Evolutionary conservation across 92 coral and sea anemone genomes (phyloP).

Genomic region (Epizoanthus rinbou): DNA sequence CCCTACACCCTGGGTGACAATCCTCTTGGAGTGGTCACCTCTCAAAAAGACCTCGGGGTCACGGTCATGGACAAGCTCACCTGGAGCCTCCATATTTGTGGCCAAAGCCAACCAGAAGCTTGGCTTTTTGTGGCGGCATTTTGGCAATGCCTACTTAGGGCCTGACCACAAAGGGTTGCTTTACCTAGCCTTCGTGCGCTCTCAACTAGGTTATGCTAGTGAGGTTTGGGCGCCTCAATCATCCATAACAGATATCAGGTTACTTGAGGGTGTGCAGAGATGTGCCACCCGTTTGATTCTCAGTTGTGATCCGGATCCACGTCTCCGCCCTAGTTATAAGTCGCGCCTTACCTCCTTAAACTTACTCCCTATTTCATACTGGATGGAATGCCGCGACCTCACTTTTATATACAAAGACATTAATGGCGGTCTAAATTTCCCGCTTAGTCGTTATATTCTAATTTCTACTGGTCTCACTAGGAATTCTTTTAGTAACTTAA

Average conservation of each 20-base stretch:
- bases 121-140: no score
- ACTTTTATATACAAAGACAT: slow-evolving; percentile 30
- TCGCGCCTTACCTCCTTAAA: slow-evolving; percentile 39
- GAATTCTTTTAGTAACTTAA: background rate
- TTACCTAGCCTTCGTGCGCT: slow-evolving; percentile 59
- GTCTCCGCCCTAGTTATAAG: slow-evolving; percentile 36
- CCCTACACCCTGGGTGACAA: slow-evolving; percentile 36
- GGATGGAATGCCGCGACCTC: slow-evolving; percentile 43
- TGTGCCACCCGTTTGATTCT: slow-evolving; percentile 43
- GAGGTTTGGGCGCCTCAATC: slow-evolving; percentile 48
- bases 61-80: slow-evolving; percentile 38
- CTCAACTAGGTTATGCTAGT: slow-evolving; percentile 52
- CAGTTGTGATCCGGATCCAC: slow-evolving; percentile 19
- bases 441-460: background rate
- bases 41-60: slow-evolving; percentile 51
- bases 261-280: slow-evolving; percentile 41
- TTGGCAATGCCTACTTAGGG: no score
- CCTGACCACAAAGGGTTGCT: no score
- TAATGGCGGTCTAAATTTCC: background rate
- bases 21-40: slow-evolving; percentile 41
- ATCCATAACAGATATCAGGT: no score
- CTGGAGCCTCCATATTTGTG: slow-evolving; percentile 46
- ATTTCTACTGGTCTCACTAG: background rate
- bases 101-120: slow-evolving; percentile 3
- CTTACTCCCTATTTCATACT: slow-evolving; percentile 45